Percentiles rank a stretch among this genome's conserved stretches.
Conservation (phyloP, 2,888 invertebrate genomes). For the Zelleria hepariella region DNA sequence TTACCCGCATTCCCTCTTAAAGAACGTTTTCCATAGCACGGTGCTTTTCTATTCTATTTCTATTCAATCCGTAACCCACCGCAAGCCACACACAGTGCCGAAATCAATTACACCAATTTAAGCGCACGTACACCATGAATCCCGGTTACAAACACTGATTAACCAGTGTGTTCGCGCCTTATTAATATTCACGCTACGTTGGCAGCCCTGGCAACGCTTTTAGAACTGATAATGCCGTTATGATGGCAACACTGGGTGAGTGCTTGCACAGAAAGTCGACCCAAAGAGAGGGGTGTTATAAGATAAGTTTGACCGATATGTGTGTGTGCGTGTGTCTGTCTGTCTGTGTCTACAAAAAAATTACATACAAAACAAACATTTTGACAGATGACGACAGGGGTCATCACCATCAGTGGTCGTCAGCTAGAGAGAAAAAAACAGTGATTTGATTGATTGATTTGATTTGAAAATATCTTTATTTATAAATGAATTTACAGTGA, state of each 20-base stretch:
- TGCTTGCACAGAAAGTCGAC: not conserved
- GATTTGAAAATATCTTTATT: too few species aligned
- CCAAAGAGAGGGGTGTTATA: too few species aligned
- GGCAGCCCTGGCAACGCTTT: not conserved
- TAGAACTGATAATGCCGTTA: conserved; percentile 4
- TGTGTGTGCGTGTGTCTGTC: too few species aligned
- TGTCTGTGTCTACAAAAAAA: too few species aligned
- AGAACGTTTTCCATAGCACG: not conserved
- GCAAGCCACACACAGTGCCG: not conserved
- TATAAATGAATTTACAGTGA: too few species aligned
- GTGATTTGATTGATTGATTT: too few species aligned
- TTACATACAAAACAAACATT: too few species aligned
- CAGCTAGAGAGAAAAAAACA: too few species aligned
- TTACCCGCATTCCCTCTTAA: too few species aligned
- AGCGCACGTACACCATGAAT: not conserved
- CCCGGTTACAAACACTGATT: not conserved
- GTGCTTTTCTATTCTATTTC: not conserved
- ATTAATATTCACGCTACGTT: conserved; percentile 4
- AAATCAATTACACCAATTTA: not conserved
- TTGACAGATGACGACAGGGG: too few species aligned
- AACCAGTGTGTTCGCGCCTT: not conserved
- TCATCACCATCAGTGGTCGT: too few species aligned
- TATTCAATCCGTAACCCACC: not conserved
- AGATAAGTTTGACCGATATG: too few species aligned
- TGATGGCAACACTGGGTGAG: not conserved